These are phyloP conservation scores for Hartigia nigra DNA, from an alignment of 2,888 invertebrate species.

Conservation along the genomic window DNA sequence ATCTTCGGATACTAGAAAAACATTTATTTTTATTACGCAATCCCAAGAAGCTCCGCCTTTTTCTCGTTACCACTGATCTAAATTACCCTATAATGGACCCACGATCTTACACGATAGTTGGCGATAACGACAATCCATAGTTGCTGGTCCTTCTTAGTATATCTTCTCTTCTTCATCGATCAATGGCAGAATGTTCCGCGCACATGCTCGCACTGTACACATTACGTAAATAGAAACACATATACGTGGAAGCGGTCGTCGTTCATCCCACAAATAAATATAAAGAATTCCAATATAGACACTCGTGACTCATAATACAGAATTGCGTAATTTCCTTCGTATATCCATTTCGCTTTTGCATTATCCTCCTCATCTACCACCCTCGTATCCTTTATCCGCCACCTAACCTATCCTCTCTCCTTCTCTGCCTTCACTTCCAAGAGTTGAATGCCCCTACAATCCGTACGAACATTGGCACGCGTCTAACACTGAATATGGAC, in stretches of 20 bases:
- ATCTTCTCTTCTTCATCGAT: slow-evolving; percentile 23
- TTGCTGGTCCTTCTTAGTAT: neutral
- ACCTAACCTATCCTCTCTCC: slow-evolving; percentile 3
- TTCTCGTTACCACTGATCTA: neutral
- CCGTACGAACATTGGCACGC: neutral
- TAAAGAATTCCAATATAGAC: slow-evolving; percentile 3
- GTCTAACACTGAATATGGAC: neutral
- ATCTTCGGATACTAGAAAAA: neutral
- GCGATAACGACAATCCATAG: neutral
- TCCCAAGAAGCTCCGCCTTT: neutral
- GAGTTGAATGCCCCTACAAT: slow-evolving; percentile 11
- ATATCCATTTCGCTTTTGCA: neutral
- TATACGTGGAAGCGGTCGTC: neutral
- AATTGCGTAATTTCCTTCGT: neutral
- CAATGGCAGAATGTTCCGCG: slow-evolving; percentile 24
- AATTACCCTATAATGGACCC: too few relatives aligned
- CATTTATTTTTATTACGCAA: neutral
- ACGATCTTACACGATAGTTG: slow-evolving; percentile 1
- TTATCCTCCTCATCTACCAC: neutral
- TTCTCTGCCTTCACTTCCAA: slow-evolving; percentile 28
- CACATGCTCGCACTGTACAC: too few relatives aligned
- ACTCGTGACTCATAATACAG: neutral
- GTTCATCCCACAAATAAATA: slow-evolving; percentile 16
- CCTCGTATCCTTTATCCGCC: neutral
- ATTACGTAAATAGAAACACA: neutral